phyloP scores from a whole-genome alignment of 2,888 invertebrate species.

The Napeogenes sylphis region DNA sequence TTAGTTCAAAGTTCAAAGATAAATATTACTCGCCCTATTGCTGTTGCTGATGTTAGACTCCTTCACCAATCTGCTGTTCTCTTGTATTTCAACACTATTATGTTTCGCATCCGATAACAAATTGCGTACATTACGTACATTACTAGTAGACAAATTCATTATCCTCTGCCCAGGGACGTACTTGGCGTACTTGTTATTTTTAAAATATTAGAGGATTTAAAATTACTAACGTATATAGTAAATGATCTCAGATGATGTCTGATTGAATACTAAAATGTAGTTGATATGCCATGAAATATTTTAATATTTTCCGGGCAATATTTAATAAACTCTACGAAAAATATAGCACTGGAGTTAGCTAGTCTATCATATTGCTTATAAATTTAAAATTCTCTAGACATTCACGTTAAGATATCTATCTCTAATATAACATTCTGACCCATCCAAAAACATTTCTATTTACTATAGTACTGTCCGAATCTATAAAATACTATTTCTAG shows the following conservation, averaged over 20 bases:
- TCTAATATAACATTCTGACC: conserved; percentile 67
- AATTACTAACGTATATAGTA: conserved; percentile 57
- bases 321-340: conserved; percentile 64
- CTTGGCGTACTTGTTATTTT: conserved; percentile 3
- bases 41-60: conserved; percentile 60
- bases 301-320: conserved; percentile 54
- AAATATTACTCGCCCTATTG: conserved; percentile 75
- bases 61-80: conserved; percentile 60
- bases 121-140: conserved; percentile 14
- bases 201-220: conserved; percentile 52
- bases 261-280: conserved; percentile 68
- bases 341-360: conserved; percentile 70
- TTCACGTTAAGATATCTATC: conserved; percentile 55
- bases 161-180: conserved; percentile 13
- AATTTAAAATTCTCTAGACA: conserved; percentile 59
- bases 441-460: conserved; percentile 69
- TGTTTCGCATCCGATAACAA: conserved; percentile 35
- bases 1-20: conserved; percentile 58
- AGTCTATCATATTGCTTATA: conserved; percentile 61
- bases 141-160: conserved; percentile 33
- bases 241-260: conserved; percentile 53
- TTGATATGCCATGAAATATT: conserved; percentile 68
- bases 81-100: conserved; percentile 56
- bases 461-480: conserved; percentile 45
- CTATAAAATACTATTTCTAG: conserved; percentile 63